These are phyloP conservation scores for Melangyna quadrimaculata DNA, from an alignment of 2,888 invertebrate species.

Conservation along the genomic window DNA sequence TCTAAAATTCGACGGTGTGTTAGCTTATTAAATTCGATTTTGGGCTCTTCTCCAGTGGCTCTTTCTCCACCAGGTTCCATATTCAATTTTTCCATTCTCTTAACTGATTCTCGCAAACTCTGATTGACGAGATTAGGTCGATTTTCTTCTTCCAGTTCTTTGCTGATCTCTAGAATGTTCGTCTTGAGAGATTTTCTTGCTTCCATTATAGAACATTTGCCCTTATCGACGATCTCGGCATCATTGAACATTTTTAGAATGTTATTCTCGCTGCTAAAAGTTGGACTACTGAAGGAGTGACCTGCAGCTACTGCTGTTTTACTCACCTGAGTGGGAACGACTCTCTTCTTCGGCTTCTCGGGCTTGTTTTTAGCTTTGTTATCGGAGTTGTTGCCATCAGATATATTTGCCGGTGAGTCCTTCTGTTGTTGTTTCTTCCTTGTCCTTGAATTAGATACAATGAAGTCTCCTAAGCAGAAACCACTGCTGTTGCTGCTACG, in stretches of 20 bases:
- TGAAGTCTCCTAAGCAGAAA: slow-evolving; percentile 79
- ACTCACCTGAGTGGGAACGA: slow-evolving; percentile 78
- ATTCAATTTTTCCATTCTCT: slow-evolving; percentile 48
- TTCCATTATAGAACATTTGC: slow-evolving; percentile 75
- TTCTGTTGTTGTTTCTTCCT: slow-evolving; percentile 59
- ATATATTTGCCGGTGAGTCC: slow-evolving; percentile 26
- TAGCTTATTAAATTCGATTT: slow-evolving; percentile 74
- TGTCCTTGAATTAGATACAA: slow-evolving; percentile 72
- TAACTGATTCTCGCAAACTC: slow-evolving; percentile 49
- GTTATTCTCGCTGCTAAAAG: slow-evolving; percentile 80
- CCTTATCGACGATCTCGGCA: slow-evolving; percentile 76
- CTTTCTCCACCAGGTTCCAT: neutral
- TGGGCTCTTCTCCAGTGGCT: neutral
- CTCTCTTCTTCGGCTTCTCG: slow-evolving; percentile 77
- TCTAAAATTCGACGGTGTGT: slow-evolving; percentile 73
- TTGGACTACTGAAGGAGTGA: slow-evolving; percentile 74
- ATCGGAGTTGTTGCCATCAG: slow-evolving; percentile 47
- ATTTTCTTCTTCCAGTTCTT: slow-evolving; percentile 75
- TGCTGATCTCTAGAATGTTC: slow-evolving; percentile 76
- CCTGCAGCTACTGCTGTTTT: slow-evolving; percentile 70
- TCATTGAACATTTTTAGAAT: slow-evolving; percentile 76
- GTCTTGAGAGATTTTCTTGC: slow-evolving; percentile 77
- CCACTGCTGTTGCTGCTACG: slow-evolving; percentile 71
- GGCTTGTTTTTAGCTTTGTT: slow-evolving; percentile 27
- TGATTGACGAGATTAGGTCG: slow-evolving; percentile 40